Evolutionary conservation across 2,888 invertebrate genomes (phyloP).

Genomic region (Argyra leucocephala): DNA sequence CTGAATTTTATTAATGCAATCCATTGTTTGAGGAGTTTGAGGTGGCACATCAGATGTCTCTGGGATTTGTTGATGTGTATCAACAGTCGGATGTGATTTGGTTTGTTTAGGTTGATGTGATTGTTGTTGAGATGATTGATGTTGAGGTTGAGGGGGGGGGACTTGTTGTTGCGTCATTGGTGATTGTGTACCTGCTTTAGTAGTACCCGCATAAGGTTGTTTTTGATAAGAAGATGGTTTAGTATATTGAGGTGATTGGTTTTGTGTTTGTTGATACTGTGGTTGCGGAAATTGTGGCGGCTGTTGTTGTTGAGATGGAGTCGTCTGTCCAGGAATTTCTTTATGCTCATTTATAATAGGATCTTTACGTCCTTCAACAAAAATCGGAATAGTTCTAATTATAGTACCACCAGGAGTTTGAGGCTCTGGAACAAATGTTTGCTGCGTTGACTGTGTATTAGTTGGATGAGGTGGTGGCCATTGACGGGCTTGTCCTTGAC

Average conservation of each 20-base stretch:
- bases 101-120: slow-evolving; percentile 9
- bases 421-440: slow-evolving; percentile 32
- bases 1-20: slow-evolving; percentile 68
- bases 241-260: neutral
- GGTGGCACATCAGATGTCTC: slow-evolving; percentile 33
- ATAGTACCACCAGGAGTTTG: slow-evolving; percentile 37
- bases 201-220: slow-evolving; percentile 16
- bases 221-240: slow-evolving; percentile 39
- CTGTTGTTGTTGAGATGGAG: slow-evolving; percentile 23
- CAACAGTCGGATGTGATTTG: slow-evolving; percentile 19
- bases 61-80: slow-evolving; percentile 24
- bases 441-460: slow-evolving; percentile 30
- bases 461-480: slow-evolving; percentile 32
- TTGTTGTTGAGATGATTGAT: slow-evolving; percentile 33
- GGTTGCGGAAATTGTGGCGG: slow-evolving; percentile 8
- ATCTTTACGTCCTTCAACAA: slow-evolving; percentile 75
- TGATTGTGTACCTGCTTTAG: slow-evolving; percentile 17
- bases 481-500: slow-evolving; percentile 33
- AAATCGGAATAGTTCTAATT: slow-evolving; percentile 77
- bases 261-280: slow-evolving; percentile 6
- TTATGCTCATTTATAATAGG: slow-evolving; percentile 55
- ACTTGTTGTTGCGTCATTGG: slow-evolving; percentile 27
- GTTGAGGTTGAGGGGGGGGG: slow-evolving; percentile 24
- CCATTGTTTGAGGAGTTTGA: slow-evolving; percentile 46
- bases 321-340: slow-evolving; percentile 37